Percentiles rank a stretch among this genome's conserved stretches.
Conservation (phyloP, 2,797 vertebrate species). For the Tinamus major region DNA sequence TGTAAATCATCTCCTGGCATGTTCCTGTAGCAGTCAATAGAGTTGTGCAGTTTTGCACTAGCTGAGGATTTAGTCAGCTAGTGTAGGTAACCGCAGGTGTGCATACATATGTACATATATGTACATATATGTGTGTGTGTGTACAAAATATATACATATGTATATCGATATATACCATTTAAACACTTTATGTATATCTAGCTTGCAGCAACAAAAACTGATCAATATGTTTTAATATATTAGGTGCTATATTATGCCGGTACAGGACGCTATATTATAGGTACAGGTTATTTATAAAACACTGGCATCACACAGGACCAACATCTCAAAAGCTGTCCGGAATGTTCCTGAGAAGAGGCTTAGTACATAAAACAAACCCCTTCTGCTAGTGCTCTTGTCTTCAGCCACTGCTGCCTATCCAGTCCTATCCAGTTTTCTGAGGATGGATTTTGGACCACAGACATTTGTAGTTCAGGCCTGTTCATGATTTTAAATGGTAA, state of each 20-base stretch:
- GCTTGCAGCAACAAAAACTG: neutral
- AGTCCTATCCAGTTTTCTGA: neutral
- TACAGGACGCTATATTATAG: neutral
- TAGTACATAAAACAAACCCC: neutral
- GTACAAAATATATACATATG: too few relatives aligned
- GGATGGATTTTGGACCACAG: neutral
- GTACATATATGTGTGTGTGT: too few relatives aligned
- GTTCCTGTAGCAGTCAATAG: neutral
- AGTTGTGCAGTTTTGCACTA: neutral
- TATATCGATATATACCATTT: neutral
- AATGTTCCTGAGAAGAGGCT: neutral
- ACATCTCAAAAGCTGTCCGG: too few relatives aligned
- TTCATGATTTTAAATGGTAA: neutral
- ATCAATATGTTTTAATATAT: neutral
- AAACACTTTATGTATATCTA: neutral
- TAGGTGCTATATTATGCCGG: neutral
- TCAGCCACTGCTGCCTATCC: neutral
- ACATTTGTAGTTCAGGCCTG: neutral
- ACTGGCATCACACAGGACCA: neutral
- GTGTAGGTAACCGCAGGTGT: neutral
- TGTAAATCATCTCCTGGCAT: neutral
- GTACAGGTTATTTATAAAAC: neutral
- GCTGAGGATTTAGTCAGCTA: neutral
- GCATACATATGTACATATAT: neutral
- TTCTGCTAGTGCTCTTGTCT: neutral